Conservation (phyloP, 2,888 invertebrate genomes). For the Pseudeuparius sepicola region DNA sequence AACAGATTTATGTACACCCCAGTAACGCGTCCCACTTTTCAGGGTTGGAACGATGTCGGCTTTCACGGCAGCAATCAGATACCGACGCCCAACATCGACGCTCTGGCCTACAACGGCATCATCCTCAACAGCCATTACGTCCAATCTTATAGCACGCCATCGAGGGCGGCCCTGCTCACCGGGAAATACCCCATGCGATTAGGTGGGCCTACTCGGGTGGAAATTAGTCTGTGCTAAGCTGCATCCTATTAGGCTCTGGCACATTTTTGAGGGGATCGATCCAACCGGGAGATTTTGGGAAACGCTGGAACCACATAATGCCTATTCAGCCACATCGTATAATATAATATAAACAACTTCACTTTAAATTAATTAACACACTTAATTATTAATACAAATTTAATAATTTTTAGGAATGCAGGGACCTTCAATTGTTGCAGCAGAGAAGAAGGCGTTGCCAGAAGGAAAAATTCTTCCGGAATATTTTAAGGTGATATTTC, state of each 20-base stretch:
- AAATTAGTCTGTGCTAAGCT: no score
- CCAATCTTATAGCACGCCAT: constrained; percentile 77
- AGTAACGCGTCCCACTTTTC: constrained; percentile 21
- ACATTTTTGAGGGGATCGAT: no score
- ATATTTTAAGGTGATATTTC: constrained; percentile 40
- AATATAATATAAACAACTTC: no score
- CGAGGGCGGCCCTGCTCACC: constrained; percentile 69
- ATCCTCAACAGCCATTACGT: constrained; percentile 81
- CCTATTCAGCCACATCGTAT: no score
- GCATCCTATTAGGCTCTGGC: no score
- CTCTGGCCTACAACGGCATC: constrained; percentile 73
- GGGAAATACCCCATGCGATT: constrained; percentile 81
- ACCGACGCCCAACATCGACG: constrained; percentile 83
- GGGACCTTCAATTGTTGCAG: constrained; percentile 54
- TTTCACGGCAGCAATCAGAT: constrained; percentile 84
- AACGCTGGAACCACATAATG: no score
- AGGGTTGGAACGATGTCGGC: constrained; percentile 91
- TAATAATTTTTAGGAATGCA: constrained; percentile 59
- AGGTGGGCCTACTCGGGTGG: no score
- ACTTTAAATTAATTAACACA: no score
- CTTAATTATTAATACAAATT: no score
- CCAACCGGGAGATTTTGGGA: no score
- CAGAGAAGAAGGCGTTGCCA: constrained; percentile 64
- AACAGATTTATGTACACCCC: no score
- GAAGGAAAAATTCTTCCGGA: constrained; percentile 60